These are phyloP conservation scores for Melolontha melolontha DNA, from an alignment of 2,888 invertebrate species.

Conservation along the genomic window DNA sequence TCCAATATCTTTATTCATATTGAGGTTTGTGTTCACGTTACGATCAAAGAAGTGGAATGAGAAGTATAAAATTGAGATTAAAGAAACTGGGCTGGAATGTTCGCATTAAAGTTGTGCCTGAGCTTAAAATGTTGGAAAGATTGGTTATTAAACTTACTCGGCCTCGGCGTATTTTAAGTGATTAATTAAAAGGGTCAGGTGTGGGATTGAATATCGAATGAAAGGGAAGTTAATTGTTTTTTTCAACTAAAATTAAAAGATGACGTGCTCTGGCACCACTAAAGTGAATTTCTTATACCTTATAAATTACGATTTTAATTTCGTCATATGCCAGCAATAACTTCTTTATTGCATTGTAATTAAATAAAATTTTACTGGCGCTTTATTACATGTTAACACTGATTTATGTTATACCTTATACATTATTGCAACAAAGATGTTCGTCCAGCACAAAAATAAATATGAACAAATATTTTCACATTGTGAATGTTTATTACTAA, in stretches of 20 bases:
- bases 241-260: slow-evolving; percentile 10
- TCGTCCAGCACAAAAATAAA: too few species aligned
- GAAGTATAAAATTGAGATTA: slow-evolving; percentile 12
- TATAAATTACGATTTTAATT: slow-evolving; percentile 5
- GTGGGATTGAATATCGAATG: slow-evolving; percentile 9
- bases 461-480: too few species aligned
- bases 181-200: slow-evolving; percentile 20
- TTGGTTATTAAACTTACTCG: slow-evolving; percentile 12
- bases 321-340: neutral
- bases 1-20: slow-evolving; percentile 12
- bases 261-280: neutral
- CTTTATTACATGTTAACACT: neutral
- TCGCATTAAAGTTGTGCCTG: neutral
- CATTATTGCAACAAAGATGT: neutral
- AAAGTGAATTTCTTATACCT: slow-evolving; percentile 9
- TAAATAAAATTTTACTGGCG: neutral
- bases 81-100: neutral
- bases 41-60: slow-evolving; percentile 2
- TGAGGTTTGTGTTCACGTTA: neutral
- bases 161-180: slow-evolving; percentile 4
- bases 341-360: neutral
- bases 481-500: too few species aligned
- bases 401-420: neutral
- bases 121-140: neutral
- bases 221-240: slow-evolving; percentile 14